A percentile compares a stretch with the other conserved stretches of the same genome.
These are phyloP conservation scores for Cygnus atratus DNA, from an alignment of 2,113 vertebrate species.

Conservation along the genomic window DNA sequence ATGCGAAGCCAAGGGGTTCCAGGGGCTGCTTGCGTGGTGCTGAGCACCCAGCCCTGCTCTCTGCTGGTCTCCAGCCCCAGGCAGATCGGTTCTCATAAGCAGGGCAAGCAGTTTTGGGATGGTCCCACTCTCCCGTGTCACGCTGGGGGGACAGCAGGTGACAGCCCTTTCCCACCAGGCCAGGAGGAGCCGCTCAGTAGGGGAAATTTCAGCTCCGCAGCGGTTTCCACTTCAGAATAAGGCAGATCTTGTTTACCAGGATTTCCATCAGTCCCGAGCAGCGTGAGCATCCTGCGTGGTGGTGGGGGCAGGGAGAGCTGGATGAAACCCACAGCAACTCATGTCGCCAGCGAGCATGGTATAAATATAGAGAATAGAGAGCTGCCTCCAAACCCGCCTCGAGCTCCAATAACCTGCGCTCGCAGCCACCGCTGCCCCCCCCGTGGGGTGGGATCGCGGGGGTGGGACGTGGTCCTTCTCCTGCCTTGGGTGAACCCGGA, in stretches of 20 bases:
- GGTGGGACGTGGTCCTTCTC: not conserved
- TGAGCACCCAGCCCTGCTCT: not conserved
- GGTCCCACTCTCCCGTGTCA: not conserved
- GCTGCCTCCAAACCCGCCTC: not conserved
- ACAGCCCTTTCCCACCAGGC: fast-evolving
- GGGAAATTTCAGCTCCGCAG: not conserved
- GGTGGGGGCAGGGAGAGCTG: constrained; percentile 38
- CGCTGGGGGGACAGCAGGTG: fast-evolving
- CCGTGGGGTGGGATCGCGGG: fast-evolving
- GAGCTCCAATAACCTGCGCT: not conserved
- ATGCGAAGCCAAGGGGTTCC: fast-evolving
- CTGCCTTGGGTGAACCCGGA: fast-evolving
- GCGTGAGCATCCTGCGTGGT: not conserved
- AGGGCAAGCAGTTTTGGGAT: not conserved
- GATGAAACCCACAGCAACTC: constrained; percentile 13
- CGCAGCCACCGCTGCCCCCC: not conserved
- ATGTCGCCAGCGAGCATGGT: not conserved
- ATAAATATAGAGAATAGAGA: not conserved
- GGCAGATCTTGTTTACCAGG: constrained; percentile 15
- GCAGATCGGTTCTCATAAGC: not conserved
- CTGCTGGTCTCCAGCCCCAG: not conserved
- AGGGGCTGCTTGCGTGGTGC: not conserved
- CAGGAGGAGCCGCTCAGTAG: not conserved
- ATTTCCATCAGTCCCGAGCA: not conserved
- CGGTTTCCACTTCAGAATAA: not conserved